Conservation (phyloP, 2,113 vertebrate species). For the Alligator sinensis region DNA sequence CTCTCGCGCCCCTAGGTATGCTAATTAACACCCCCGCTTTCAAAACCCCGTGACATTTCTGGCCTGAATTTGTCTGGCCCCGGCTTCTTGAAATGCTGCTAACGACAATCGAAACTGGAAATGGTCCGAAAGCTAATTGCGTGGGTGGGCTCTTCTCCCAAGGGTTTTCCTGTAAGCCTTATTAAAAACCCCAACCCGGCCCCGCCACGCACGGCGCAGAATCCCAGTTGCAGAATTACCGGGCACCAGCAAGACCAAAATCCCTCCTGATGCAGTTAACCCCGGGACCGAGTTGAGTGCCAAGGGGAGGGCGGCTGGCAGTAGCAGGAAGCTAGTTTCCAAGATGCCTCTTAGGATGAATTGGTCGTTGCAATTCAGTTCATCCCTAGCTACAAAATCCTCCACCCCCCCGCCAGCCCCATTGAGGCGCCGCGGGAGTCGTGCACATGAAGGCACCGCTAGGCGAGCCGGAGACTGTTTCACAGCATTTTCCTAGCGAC, state of each 20-base stretch:
- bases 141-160: not conserved
- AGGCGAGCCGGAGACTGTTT: rapidly evolving
- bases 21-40: conserved; percentile 35
- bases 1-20: not conserved
- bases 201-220: not conserved
- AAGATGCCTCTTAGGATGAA: not conserved
- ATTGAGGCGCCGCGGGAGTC: rapidly evolving
- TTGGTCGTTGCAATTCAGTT: not conserved
- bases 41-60: not conserved
- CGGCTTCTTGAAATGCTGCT: not conserved
- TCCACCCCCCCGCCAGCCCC: not conserved
- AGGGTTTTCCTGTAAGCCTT: not conserved
- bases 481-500: rapidly evolving
- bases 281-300: not conserved
- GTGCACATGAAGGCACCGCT: rapidly evolving
- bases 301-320: not conserved
- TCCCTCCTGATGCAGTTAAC: not conserved
- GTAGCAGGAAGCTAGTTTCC: not conserved
- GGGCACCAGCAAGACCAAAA: not conserved
- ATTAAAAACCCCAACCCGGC: not conserved
- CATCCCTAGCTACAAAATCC: not conserved
- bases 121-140: not conserved
- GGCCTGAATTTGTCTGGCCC: not conserved
- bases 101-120: not conserved
- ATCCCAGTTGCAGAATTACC: not conserved